These are phyloP conservation scores for Phoxinus dragarum DNA, from an alignment of 2,797 vertebrate species.

Conservation along the genomic window DNA sequence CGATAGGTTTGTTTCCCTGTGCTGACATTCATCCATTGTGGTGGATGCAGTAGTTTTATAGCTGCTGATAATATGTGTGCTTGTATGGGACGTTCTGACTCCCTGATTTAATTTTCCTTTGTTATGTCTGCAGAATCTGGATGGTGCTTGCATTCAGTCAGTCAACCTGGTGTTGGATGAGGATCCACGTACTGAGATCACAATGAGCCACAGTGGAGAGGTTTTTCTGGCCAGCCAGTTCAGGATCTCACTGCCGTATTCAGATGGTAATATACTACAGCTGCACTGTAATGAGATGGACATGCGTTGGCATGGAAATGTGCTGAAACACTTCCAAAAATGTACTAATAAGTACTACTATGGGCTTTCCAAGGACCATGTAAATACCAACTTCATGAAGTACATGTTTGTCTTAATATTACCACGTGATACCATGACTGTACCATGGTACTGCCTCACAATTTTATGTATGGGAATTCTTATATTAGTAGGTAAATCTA, in stretches of 20 bases:
- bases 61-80: neutral
- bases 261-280: conserved; percentile 83
- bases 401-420: neutral
- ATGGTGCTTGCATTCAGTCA: conserved; percentile 93
- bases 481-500: neutral
- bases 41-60: conserved; percentile 7
- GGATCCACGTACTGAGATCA: conserved; percentile 91
- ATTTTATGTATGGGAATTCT: neutral
- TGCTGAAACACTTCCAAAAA: neutral
- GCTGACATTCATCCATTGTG: conserved; percentile 18
- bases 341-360: neutral
- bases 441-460: neutral
- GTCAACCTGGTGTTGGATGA: conserved; percentile 89
- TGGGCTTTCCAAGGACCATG: neutral
- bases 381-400: neutral
- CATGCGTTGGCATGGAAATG: neutral
- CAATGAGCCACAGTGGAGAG: conserved; percentile 90
- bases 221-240: conserved; percentile 91
- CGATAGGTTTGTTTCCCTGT: conserved; percentile 14
- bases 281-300: neutral
- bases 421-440: neutral
- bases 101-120: conserved; percentile 24
- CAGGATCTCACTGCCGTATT: conserved; percentile 91
- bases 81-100: neutral
- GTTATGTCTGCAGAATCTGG: conserved; percentile 85